Evolutionary conservation across 2,888 invertebrate species (phyloP).

Genomic region (Napeogenes inachia): DNA sequence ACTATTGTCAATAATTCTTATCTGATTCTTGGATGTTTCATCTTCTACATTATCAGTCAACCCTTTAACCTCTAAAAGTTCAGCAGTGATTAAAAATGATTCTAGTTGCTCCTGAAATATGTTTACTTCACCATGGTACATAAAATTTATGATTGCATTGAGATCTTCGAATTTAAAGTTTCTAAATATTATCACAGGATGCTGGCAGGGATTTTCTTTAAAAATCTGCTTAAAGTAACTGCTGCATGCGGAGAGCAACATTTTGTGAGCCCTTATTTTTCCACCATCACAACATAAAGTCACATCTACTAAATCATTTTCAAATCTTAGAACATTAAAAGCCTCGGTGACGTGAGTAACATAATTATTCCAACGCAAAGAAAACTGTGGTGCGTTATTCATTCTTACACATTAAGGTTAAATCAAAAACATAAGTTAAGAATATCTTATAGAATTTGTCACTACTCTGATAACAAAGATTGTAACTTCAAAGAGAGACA

Average conservation of each 20-base stretch:
- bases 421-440: constrained; percentile 2
- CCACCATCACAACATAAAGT: constrained; percentile 91
- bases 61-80: constrained; percentile 86
- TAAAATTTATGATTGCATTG: constrained; percentile 86
- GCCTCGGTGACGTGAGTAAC: constrained; percentile 87
- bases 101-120: constrained; percentile 87
- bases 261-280: constrained; percentile 89
- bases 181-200: constrained; percentile 88
- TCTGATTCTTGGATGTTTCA: constrained; percentile 56
- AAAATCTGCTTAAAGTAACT: constrained; percentile 85
- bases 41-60: constrained; percentile 80
- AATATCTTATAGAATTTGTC: background rate
- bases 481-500: background rate
- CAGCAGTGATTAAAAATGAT: constrained; percentile 87
- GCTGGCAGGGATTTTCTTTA: constrained; percentile 87
- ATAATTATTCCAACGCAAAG: constrained; percentile 92
- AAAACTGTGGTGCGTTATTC: constrained; percentile 86
- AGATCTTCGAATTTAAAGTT: constrained; percentile 88
- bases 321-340: constrained; percentile 83
- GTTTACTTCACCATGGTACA: constrained; percentile 90
- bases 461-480: background rate
- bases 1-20: constrained; percentile 54
- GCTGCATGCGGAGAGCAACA: constrained; percentile 90
- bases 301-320: constrained; percentile 88
- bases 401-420: constrained; percentile 40